Conservation (phyloP, 2,797 vertebrate species). For the Clarias platycephalus region DNA sequence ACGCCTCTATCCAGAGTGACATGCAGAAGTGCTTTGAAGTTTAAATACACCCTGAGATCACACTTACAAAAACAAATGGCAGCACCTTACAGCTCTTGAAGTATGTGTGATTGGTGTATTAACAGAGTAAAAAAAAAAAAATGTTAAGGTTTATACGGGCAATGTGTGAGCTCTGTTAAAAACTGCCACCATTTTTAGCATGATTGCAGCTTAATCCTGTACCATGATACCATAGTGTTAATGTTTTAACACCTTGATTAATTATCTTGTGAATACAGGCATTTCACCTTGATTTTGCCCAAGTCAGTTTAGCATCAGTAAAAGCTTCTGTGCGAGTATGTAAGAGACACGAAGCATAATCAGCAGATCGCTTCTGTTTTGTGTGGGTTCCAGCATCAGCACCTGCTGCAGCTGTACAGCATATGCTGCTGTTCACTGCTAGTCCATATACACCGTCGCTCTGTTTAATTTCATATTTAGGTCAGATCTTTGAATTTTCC, state of each 20-base stretch:
- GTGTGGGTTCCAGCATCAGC: conserved; percentile 51
- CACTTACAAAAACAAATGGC: not conserved
- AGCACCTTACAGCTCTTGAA: not conserved
- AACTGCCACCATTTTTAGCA: not conserved
- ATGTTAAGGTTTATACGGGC: not conserved
- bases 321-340: conserved; percentile 18
- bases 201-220: not conserved
- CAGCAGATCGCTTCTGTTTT: conserved; percentile 50
- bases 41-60: too few relatives aligned
- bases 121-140: not conserved
- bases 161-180: not conserved
- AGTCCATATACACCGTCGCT: conserved; percentile 4
- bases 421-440: conserved; percentile 48
- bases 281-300: conserved; percentile 52
- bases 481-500: not conserved
- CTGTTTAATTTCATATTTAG: conserved; percentile 27
- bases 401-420: conserved; percentile 44
- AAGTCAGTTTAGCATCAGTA: conserved; percentile 21
- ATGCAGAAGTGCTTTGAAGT: too few relatives aligned
- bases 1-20: too few relatives aligned
- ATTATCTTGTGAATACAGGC: conserved; percentile 15
- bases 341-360: conserved; percentile 41
- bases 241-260: not conserved
- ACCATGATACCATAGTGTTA: not conserved
- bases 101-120: not conserved